phyloP scores from a whole-genome alignment of 1,140 invertebrate genomes.

The Pachyrhynchus sulphureomaculatus region DNA sequence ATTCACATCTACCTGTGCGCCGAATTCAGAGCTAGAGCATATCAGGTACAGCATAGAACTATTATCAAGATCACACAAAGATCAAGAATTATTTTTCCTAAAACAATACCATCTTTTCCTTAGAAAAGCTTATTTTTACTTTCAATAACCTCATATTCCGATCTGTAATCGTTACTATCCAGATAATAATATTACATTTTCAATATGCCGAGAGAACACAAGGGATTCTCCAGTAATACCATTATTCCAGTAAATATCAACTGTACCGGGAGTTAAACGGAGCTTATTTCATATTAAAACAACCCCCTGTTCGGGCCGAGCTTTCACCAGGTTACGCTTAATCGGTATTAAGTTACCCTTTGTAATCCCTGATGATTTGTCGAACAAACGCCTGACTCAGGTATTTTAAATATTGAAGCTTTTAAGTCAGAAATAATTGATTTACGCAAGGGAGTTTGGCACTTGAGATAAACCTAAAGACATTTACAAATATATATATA shows the following conservation, averaged over 20 bases:
- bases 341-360: conserved; percentile 3
- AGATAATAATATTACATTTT: background rate
- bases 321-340: conserved; percentile 11
- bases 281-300: conserved; percentile 27
- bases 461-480: too few relatives aligned
- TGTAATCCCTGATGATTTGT: conserved; percentile 11
- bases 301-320: conserved; percentile 7
- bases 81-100: too few relatives aligned
- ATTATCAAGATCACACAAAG: too few relatives aligned
- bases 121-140: background rate
- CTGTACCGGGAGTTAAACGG: conserved; percentile 20
- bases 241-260: conserved; percentile 30
- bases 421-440: conserved; percentile 19
- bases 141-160: background rate
- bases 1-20: too few relatives aligned
- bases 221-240: conserved; percentile 10
- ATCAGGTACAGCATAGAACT: too few relatives aligned
- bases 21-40: too few relatives aligned
- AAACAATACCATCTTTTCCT: too few relatives aligned
- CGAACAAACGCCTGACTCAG: conserved; percentile 16
- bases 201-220: conserved; percentile 5
- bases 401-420: conserved; percentile 8
- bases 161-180: background rate
- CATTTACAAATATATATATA: too few relatives aligned
- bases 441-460: background rate